Percentiles rank a stretch among this genome's conserved stretches.
Evolutionary conservation across 1,140 invertebrate genomes (phyloP).

Genomic region (Venustaconcha ellipsiformis): DNA sequence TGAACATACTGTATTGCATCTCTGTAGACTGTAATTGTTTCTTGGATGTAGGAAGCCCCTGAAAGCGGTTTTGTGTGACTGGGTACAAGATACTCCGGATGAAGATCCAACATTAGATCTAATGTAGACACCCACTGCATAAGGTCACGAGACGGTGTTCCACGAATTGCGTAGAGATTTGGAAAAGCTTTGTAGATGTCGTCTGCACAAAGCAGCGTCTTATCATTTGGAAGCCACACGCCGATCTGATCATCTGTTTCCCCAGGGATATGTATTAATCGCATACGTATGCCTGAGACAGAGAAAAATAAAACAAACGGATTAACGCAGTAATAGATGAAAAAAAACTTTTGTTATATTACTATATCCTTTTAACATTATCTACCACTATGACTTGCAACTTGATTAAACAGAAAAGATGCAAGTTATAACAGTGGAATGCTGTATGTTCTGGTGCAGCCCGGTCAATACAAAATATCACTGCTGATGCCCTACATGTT

Average conservation of each 20-base stretch:
- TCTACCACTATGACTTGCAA: no score
- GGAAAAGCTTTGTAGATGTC: constrained; percentile 59
- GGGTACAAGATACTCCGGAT: constrained; percentile 49
- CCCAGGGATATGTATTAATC: constrained; percentile 57
- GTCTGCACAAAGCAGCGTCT: constrained; percentile 50
- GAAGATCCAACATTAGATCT: constrained; percentile 47
- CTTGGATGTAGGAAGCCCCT: constrained; percentile 36
- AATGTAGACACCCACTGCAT: constrained; percentile 51
- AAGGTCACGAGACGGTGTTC: constrained; percentile 46
- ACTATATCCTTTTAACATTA: no score
- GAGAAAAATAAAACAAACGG: neutral
- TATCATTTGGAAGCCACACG: constrained; percentile 50
- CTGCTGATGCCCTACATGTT: no score
- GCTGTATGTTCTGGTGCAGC: no score
- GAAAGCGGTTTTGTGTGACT: constrained; percentile 55
- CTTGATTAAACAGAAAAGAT: no score
- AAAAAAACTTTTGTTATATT: no score
- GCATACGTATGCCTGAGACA: constrained; percentile 39
- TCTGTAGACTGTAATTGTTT: constrained; percentile 44
- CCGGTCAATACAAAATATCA: no score
- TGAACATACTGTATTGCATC: constrained; percentile 59
- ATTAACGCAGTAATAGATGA: no score
- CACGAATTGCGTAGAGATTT: constrained; percentile 61
- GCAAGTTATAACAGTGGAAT: no score
- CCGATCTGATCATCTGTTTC: constrained; percentile 61